These are phyloP conservation scores for Nephila pilipes DNA, from an alignment of 1,140 invertebrate genomes.

Conservation along the genomic window DNA sequence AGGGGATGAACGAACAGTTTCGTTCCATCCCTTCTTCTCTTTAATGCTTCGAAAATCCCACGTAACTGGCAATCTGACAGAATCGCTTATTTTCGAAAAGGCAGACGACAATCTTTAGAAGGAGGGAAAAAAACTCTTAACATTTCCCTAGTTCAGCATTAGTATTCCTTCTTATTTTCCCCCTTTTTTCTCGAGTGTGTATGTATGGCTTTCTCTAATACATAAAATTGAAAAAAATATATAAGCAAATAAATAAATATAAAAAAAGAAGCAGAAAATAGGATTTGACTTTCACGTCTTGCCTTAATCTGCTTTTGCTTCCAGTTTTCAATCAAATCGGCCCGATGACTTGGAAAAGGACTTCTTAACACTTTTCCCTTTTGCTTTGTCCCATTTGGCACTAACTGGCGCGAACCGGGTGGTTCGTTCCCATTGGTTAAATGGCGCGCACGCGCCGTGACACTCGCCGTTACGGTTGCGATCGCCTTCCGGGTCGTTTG, in stretches of 20 bases:
- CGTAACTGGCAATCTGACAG: constrained; percentile 72
- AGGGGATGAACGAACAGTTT: constrained; percentile 53
- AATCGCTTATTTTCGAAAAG: constrained; percentile 68
- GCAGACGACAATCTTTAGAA: constrained; percentile 56
- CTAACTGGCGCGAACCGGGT: constrained; percentile 74
- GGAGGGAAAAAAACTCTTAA: constrained; percentile 7
- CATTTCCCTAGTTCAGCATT: constrained; percentile 62
- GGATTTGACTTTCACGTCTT: constrained; percentile 67
- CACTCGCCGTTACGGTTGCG: constrained; percentile 74
- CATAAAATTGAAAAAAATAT: neutral
- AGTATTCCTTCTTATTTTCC: constrained; percentile 43
- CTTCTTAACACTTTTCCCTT: constrained; percentile 68
- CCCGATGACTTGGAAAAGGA: constrained; percentile 76
- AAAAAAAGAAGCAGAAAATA: constrained; percentile 65
- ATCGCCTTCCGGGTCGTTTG: constrained; percentile 75
- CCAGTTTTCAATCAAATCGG: constrained; percentile 75
- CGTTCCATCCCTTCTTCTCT: constrained; percentile 57
- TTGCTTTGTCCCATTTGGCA: constrained; percentile 75
- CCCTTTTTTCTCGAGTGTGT: constrained; percentile 6
- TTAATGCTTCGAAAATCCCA: constrained; percentile 70
- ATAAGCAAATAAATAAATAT: neutral
- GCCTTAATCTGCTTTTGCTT: constrained; percentile 72
- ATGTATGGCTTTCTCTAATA: constrained; percentile 12
- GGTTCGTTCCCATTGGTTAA: constrained; percentile 74
- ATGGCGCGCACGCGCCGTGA: constrained; percentile 76